phyloP scores from a whole-genome alignment of 2,888 invertebrate species.

The Pammene fasciana region DNA sequence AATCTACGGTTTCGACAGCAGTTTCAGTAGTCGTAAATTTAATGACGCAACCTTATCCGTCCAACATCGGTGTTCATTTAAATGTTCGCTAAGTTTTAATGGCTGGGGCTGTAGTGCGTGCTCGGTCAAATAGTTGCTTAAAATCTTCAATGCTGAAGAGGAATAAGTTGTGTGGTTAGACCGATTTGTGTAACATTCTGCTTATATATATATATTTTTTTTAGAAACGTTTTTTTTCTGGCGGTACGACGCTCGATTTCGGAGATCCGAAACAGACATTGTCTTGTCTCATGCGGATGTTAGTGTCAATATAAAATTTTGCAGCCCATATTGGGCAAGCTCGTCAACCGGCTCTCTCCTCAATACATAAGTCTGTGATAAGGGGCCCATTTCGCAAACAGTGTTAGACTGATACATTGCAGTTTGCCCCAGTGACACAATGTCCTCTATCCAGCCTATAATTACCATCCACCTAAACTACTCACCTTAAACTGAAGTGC shows the following conservation, averaged over 20 bases:
- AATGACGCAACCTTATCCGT: conserved; percentile 29
- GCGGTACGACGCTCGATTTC: no score
- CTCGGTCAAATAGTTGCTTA: neutral
- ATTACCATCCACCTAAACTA: conserved; percentile 1
- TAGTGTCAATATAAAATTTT: no score
- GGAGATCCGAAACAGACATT: no score
- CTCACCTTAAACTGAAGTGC: conserved; percentile 45
- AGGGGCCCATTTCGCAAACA: no score
- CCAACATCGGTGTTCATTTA: conserved; percentile 39
- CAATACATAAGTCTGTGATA: no score
- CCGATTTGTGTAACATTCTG: no score
- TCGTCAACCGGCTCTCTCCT: no score
- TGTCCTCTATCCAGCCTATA: neutral
- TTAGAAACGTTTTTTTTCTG: no score
- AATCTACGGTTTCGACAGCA: neutral
- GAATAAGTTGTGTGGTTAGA: neutral
- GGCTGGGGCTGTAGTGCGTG: conserved; percentile 17
- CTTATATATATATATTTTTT: no score
- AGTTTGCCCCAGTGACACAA: neutral
- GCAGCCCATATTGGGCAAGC: no score
- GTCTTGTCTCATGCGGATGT: no score
- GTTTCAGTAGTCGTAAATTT: conserved; percentile 21
- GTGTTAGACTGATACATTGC: neutral
- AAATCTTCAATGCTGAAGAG: neutral
- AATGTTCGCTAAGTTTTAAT: conserved; percentile 39